Base-by-base conservation (phyloP, 2,113 vertebrate species). In the Ciconia stormi region DNA sequence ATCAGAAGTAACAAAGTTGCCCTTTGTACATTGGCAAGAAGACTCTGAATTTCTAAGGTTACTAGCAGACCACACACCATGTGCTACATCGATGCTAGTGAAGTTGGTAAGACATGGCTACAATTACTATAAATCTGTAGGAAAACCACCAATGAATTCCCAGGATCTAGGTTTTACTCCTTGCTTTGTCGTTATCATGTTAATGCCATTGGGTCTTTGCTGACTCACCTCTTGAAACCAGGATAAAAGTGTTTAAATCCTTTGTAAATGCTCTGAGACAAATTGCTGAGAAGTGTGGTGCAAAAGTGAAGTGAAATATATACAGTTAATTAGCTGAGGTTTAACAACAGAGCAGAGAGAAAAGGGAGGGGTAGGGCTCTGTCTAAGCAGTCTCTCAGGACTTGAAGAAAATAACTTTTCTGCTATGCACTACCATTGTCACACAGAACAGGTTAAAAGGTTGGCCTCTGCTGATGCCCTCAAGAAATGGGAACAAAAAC, bases 181-280 rank as follows among this genome's bases (percentile, higher is more conserved):
- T 92, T 47, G 49, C 11, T 83, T 82, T 80, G 42, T 67, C 40
- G 21, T 76, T 34, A 40, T 34, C 17, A 25, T 12, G 13, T 36
- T 72, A 40, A 34, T 0, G 0, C 11, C 66, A 46, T 0, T 29
- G 30, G 19, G 17, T 49, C 27, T 85, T 88, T 5, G 5, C 25
- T 49, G 62, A 61, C 6, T 71, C 40, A 58, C 10, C n/a, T 76
- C 46, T 6, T 2, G 6, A 90, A 70, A 87, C 38, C 27, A 49
- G 19, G 23, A 61, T 27, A 49, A 61, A 88, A 77, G 10, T 30
- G 7, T 59, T 87, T 42, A 73, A 87, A 40, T n/a, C 44, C 23
- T 73, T 80, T 77, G 40, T 36, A 73, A 92, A 69, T 86, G 18
- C 36, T 71, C 29, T 38, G 55, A 67, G 19, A 50, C 11, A 65